A percentile compares a stretch with the other conserved stretches of the same genome.
These are phyloP conservation scores for Diarsia rubi DNA, from an alignment of 2,888 invertebrate genomes.

Conservation along the genomic window DNA sequence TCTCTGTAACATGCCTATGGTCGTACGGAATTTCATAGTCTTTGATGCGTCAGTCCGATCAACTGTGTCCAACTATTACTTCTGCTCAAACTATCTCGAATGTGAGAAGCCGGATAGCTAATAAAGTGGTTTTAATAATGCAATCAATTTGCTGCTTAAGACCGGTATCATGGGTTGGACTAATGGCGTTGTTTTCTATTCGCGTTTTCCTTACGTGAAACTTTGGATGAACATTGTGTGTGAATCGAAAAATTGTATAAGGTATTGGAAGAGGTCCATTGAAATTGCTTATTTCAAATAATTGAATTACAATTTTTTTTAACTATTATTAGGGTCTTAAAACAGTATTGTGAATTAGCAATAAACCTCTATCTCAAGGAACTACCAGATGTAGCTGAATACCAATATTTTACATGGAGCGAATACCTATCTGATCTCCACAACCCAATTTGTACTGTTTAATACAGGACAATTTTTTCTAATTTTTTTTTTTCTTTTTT, in stretches of 20 bases:
- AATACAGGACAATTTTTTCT: no score
- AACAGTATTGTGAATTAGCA: no score
- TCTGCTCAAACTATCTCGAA: slow-evolving; percentile 49
- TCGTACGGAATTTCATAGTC: slow-evolving; percentile 41
- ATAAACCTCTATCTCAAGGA: neutral
- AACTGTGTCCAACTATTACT: slow-evolving; percentile 52
- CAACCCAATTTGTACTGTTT: no score
- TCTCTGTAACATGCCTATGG: slow-evolving; percentile 22
- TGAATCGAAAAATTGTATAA: neutral
- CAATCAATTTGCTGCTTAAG: slow-evolving; percentile 30
- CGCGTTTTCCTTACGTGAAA: neutral
- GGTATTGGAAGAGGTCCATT: neutral
- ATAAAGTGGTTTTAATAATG: slow-evolving; percentile 46
- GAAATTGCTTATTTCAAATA: no score
- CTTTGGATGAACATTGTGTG: neutral
- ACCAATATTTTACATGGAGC: no score
- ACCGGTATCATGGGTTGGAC: slow-evolving; percentile 13
- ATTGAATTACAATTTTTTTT: no score
- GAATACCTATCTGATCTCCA: no score
- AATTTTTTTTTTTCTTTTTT: no score
- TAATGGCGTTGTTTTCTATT: slow-evolving; percentile 14
- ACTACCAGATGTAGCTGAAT: neutral
- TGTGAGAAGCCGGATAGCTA: slow-evolving; percentile 45
- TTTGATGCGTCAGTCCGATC: slow-evolving; percentile 53
- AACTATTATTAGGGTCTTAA: no score